Conservation (phyloP, 1,140 invertebrate genomes). For the Drosophila pseudoobscura region DNA sequence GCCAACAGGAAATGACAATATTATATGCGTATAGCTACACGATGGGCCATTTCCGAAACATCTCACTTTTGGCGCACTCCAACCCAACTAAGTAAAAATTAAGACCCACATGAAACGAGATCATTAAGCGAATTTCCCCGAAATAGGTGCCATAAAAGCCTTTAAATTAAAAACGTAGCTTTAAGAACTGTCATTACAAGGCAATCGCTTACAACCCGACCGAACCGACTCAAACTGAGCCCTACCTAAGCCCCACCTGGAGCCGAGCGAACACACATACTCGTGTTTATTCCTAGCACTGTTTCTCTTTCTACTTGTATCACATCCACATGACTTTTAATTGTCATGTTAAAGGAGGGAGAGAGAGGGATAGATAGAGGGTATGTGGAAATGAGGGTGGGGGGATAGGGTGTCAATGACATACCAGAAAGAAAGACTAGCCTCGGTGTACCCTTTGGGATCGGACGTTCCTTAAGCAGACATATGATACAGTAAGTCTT, state of each 20-base stretch:
- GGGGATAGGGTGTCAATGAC: too few species aligned
- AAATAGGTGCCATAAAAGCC: constrained; percentile 32
- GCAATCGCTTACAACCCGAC: constrained; percentile 62
- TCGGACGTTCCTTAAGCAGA: too few species aligned
- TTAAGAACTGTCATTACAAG: constrained; percentile 70
- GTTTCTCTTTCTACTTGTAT: too few species aligned
- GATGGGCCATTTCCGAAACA: constrained; percentile 60
- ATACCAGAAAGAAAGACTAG: too few species aligned
- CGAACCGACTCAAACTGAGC: constrained; percentile 6
- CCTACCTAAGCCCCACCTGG: not conserved
- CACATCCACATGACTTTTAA: too few species aligned
- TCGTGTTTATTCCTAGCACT: constrained; percentile 3
- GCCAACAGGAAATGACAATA: not conserved
- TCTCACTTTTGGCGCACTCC: constrained; percentile 32
- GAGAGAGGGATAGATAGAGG: too few species aligned
- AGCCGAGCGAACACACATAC: constrained; percentile 6
- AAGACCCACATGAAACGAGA: constrained; percentile 17
- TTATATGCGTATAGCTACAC: constrained; percentile 22
- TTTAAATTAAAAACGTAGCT: constrained; percentile 49
- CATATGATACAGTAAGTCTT: too few species aligned
- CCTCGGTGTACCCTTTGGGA: too few species aligned
- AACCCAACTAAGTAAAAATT: constrained; percentile 21
- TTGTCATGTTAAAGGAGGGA: too few species aligned
- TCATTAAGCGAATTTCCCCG: constrained; percentile 50
- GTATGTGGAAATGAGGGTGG: too few species aligned